Base-by-base conservation (phyloP, 30 jellyfish, hydroid and myxozoan genomes). In the Turritopsis dohrnii region DNA sequence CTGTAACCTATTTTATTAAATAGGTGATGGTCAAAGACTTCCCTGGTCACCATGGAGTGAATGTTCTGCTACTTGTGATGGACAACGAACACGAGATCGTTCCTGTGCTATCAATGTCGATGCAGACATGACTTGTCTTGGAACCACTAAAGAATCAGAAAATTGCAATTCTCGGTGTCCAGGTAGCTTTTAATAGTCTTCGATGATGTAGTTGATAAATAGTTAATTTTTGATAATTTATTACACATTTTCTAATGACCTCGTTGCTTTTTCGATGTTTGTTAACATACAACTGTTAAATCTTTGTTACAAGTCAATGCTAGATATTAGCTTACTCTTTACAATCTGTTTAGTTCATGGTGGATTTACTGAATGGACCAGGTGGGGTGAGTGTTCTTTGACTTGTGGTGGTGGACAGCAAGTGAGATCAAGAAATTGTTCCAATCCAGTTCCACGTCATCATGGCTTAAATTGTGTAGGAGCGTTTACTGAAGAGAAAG, bases 1-100 rank as follows among this genome's bases (percentile, higher is more conserved):
- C 60, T 41, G 60, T 41, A n/a, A n/a, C n/a, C 16, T 3, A 71
- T 75, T 7, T 7, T 76, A 1, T n/a, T 21, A 8, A n/a, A 8
- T 3, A 80, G 87, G 65, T 53, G 20, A 65, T 41, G 79, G 0
- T 5, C 52, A n/a, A 16, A 24, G 22, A 4, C 29, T 52, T 52
- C 53, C 52, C 1, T 80, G 87, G 87, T 80, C 84, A 16, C 83
- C 83, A 22, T 80, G 87, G 87, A 80, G 83, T 28, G 79, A 7
- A 20, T 80, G 87, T 29, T 80, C 87, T 16, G 82, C 81, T 1
- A 80, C 82, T 18, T 80, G 87, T 80, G 65, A 80, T 20, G 87
- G 87, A 18, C 26, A 23, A 18, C 13, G 81, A 80, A 13, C 65
- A 52, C 31, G 87, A n/a, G 60, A 80, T 31, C 31, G 87, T 16